phyloP scores from a whole-genome alignment of 2,797 vertebrate species.

The Esox masquinongy region DNA sequence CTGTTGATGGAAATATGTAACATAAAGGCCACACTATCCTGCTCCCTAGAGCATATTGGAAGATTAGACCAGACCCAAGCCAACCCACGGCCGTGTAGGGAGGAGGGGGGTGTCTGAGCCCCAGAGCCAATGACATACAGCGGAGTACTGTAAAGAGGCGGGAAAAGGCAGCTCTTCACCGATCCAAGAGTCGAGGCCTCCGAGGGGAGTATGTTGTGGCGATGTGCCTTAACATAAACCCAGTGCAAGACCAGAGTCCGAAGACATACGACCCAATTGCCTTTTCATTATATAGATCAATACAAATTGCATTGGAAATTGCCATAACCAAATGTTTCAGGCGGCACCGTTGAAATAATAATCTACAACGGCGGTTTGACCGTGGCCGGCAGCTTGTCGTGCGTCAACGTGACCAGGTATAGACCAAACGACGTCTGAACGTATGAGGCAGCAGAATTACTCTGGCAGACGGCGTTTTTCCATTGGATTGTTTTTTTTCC shows the following conservation, averaged over 20 bases:
- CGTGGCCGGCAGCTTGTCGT: background rate
- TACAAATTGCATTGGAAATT: too few relatives aligned
- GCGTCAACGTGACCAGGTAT: background rate
- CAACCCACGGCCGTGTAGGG: slow-evolving; percentile 41
- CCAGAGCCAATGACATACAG: slow-evolving; percentile 34
- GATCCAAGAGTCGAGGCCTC: background rate
- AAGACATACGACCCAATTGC: too few relatives aligned
- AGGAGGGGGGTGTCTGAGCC: slow-evolving; percentile 49
- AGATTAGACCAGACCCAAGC: slow-evolving; percentile 31
- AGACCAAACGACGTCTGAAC: background rate
- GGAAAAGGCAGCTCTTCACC: slow-evolving; percentile 24
- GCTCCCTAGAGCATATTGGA: slow-evolving; percentile 33
- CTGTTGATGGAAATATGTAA: slow-evolving; percentile 40
- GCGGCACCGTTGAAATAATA: too few relatives aligned
- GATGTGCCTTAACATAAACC: slow-evolving; percentile 5
- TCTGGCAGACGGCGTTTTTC: slow-evolving; percentile 37
- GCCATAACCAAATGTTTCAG: too few relatives aligned
- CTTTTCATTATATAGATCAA: too few relatives aligned
- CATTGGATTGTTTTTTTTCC: slow-evolving; percentile 19
- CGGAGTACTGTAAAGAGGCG: slow-evolving; percentile 47
- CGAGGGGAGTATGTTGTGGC: slow-evolving; percentile 9
- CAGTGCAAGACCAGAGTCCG: background rate
- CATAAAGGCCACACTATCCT: slow-evolving; percentile 11
- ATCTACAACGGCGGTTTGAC: too few relatives aligned
- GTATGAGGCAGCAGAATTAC: background rate